Evolutionary conservation across 2,888 invertebrate species (phyloP), one percentile per base, ranked within the genome.

Genomic region (Selenia dentaria): DNA sequence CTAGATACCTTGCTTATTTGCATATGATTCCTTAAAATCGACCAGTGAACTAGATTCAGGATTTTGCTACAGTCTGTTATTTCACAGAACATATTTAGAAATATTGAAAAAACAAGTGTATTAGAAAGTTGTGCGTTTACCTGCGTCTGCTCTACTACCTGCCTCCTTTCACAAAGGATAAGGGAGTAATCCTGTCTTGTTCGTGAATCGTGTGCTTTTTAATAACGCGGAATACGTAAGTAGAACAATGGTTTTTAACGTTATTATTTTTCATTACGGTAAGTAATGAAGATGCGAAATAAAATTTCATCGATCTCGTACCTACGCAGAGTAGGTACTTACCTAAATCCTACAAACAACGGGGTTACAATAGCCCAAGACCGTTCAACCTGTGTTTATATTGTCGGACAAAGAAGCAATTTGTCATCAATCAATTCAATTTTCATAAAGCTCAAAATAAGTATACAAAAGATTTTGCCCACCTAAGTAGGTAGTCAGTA

Each of bases 141-240:
- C 64, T 16, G 16, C 16, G 16, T 16, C 16, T 16, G 16, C 16
- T 16, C 16, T 16, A 4, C 4, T 16, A 4, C 16, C 16, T 62
- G 66, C 59, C 70, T 72, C 67, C 77, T 80, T 82, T 81, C 79
- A 84, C 86, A 86, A 87, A 87, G 85, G 81, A 83, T 74, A 72
- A 59, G 36, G 45, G 49, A 57, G 20, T 40, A 34, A 24, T n/a
- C n/a, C n/a, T n/a, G 42, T 34, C 31, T 41, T 48, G 22, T 29
- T 70, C 69, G 56, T 56, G 8, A 22, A 22, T 62, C 60, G 62
- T 70, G 65, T 66, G 62, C 67, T 71, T 75, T 76, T 9, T 10
- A 9, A 9, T 46, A 37, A 38, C 56, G 48, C 48, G 64, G 50
- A 49, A 52, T 67, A 69, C 62, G 84, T 84, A 74, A 83, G 83